phyloP scores from a whole-genome alignment of 2,888 invertebrate species.

The Lottia gigantea region DNA sequence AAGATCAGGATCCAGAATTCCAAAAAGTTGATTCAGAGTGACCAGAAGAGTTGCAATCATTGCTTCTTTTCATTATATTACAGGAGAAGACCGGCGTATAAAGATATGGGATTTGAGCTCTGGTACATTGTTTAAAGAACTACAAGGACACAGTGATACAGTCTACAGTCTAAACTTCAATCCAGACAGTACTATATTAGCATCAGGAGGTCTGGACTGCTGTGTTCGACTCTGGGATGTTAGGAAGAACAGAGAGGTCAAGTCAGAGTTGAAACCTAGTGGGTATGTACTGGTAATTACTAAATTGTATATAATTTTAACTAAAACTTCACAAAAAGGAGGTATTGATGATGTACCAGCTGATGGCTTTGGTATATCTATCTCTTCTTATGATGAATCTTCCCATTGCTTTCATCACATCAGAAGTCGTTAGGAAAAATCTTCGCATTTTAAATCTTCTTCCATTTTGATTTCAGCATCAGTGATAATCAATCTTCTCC shows the following conservation, averaged over 20 bases:
- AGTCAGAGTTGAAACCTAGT: background rate
- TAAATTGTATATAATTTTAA: no score
- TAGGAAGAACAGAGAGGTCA: constrained; percentile 27
- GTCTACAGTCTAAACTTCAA: constrained; percentile 77
- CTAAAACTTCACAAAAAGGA: no score
- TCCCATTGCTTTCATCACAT: no score
- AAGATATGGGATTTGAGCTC: constrained; percentile 80
- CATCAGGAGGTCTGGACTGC: constrained; percentile 87
- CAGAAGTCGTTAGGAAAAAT: no score
- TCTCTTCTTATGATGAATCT: no score
- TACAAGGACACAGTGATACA: constrained; percentile 76
- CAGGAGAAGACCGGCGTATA: constrained; percentile 78
- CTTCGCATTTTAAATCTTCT: no score
- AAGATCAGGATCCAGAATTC: no score
- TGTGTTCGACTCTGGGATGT: constrained; percentile 93
- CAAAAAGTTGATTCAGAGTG: no score
- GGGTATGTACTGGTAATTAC: constrained; percentile 2
- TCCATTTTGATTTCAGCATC: constrained; percentile 37
- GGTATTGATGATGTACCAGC: no score
- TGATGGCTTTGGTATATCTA: no score
- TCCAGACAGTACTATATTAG: constrained; percentile 73
- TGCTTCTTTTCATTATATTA: constrained; percentile 19
- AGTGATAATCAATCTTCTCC: constrained; percentile 50
- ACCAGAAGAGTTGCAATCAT: no score
- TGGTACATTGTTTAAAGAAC: constrained; percentile 75